Evolutionary conservation across 2,113 vertebrate species (phyloP).

Genomic region (Donacobius atricapilla): DNA sequence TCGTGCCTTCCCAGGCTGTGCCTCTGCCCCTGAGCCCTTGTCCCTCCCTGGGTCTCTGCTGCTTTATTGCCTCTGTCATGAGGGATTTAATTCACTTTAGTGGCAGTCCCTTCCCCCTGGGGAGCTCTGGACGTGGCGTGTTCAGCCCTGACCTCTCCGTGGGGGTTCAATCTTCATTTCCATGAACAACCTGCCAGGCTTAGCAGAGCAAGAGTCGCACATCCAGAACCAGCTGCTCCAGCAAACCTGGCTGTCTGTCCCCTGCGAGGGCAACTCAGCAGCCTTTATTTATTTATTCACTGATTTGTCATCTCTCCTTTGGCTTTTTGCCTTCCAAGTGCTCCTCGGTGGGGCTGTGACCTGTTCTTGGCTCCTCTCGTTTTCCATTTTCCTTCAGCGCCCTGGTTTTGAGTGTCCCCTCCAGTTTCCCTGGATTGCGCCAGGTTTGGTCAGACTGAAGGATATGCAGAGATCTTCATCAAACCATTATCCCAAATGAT

Average conservation of each 20-base stretch:
- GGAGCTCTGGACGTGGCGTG: background rate
- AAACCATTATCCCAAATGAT: background rate
- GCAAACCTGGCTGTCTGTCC: rapidly evolving
- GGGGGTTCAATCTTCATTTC: background rate
- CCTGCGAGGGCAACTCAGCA: background rate
- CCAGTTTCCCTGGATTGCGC: background rate
- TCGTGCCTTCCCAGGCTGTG: background rate
- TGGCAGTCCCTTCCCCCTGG: background rate
- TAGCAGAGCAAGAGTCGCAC: background rate
- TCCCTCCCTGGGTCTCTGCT: background rate
- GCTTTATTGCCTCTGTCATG: rapidly evolving
- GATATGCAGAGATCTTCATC: background rate
- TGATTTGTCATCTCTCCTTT: background rate
- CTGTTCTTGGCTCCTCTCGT: background rate
- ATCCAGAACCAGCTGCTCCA: rapidly evolving
- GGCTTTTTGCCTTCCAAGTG: background rate
- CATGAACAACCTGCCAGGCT: background rate
- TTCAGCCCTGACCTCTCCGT: background rate
- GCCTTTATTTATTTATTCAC: background rate
- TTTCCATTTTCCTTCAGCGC: background rate
- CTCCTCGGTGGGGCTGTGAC: background rate
- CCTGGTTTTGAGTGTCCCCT: background rate
- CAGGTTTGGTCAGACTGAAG: background rate
- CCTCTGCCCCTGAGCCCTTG: background rate
- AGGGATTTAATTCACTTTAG: background rate